A percentile compares a stretch with the other conserved stretches of the same genome.
These are phyloP conservation scores for Popillia japonica DNA, from an alignment of 1,140 invertebrate genomes.

Conservation along the genomic window DNA sequence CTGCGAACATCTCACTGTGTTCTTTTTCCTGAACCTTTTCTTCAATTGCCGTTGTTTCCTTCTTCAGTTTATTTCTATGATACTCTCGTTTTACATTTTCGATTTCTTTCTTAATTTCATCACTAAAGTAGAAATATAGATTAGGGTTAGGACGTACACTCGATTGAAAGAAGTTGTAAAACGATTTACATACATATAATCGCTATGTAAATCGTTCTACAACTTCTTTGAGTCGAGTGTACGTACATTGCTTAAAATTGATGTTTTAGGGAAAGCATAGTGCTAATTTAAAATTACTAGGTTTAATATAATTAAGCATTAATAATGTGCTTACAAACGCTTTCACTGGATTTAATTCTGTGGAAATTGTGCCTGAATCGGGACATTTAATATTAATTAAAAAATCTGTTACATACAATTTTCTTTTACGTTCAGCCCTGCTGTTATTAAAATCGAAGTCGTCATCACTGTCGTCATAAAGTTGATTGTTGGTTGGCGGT, in stretches of 20 bases:
- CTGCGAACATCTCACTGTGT: constrained; percentile 71
- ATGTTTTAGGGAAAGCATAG: too few relatives aligned
- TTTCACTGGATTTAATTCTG: too few relatives aligned
- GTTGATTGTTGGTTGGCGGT: background rate
- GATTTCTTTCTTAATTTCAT: constrained; percentile 80
- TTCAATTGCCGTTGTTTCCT: constrained; percentile 63
- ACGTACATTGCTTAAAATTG: too few relatives aligned
- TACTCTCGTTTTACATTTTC: constrained; percentile 75
- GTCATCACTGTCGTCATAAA: constrained; percentile 58
- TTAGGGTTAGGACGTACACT: too few relatives aligned
- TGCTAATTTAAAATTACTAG: too few relatives aligned
- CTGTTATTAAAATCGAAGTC: constrained; percentile 64
- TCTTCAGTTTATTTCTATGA: constrained; percentile 69
- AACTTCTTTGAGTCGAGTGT: too few relatives aligned
- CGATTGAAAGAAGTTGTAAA: too few relatives aligned
- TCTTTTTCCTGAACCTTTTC: constrained; percentile 53
- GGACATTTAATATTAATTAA: background rate
- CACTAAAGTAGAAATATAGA: constrained; percentile 64
- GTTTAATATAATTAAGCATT: too few relatives aligned
- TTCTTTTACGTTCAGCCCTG: constrained; percentile 70
- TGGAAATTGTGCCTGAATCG: too few relatives aligned
- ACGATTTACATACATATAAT: too few relatives aligned
- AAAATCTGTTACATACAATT: constrained; percentile 65
- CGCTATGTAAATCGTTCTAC: too few relatives aligned
- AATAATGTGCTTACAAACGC: too few relatives aligned